phyloP scores from a whole-genome alignment of 2,113 vertebrate species.

The Cyphomyrus discorhynchus region DNA sequence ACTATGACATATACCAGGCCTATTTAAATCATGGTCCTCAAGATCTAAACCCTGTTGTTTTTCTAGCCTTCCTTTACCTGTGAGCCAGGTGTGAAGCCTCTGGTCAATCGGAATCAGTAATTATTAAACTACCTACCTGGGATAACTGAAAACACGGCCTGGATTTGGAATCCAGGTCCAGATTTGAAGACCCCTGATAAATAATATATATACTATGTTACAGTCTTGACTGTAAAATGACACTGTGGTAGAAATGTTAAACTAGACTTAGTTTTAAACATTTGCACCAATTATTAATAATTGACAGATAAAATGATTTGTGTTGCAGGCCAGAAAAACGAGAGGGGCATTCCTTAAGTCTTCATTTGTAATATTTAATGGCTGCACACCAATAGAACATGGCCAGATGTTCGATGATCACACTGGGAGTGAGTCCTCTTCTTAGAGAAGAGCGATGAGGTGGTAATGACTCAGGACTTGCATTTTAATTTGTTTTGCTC shows the following conservation, averaged over 20 bases:
- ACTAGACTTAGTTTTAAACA: conserved; percentile 19
- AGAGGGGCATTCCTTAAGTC: background rate
- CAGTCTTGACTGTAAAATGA: background rate
- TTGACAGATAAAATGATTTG: conserved; percentile 22
- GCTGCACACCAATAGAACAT: background rate
- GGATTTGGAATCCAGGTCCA: background rate
- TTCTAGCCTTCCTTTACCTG: background rate
- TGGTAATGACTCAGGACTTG: conserved; percentile 35
- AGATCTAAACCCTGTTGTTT: background rate
- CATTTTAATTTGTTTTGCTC: background rate
- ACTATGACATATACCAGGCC: background rate
- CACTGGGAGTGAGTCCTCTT: conserved; percentile 23
- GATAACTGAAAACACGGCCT: background rate
- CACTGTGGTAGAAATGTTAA: conserved; percentile 23
- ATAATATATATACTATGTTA: background rate
- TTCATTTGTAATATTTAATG: background rate
- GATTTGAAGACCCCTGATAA: background rate
- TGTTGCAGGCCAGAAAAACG: background rate
- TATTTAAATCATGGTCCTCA: background rate
- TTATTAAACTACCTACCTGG: background rate
- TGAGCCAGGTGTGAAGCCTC: background rate
- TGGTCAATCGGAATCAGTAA: background rate
- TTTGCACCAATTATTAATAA: conserved; percentile 5
- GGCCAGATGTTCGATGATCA: background rate
- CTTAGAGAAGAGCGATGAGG: conserved; percentile 37